Evolutionary conservation across 2,797 vertebrate species (phyloP).

Genomic region (Halcyon chelicuti): DNA sequence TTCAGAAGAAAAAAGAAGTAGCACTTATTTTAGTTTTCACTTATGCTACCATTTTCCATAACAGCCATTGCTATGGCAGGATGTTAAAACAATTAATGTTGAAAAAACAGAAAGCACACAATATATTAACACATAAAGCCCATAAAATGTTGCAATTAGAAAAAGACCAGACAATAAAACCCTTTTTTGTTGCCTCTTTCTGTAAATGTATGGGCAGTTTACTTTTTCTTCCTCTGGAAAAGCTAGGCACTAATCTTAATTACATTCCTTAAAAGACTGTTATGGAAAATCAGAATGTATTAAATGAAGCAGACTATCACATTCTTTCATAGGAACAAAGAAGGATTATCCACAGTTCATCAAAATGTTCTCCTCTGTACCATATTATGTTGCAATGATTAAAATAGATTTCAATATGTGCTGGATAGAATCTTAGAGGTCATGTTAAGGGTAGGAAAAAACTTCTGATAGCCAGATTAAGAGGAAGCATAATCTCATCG

Average conservation of each 20-base stretch:
- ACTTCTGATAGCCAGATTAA: neutral
- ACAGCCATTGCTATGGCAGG: neutral
- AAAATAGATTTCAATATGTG: conserved; percentile 25
- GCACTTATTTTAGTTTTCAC: neutral
- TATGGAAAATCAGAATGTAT: conserved; percentile 39
- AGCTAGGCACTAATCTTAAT: conserved; percentile 46
- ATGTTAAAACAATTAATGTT: neutral
- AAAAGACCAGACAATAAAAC: conserved; percentile 29
- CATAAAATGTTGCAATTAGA: conserved; percentile 10
- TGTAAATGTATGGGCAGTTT: conserved; percentile 26
- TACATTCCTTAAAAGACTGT: conserved; percentile 10
- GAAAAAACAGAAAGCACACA: neutral
- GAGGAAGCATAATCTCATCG: neutral
- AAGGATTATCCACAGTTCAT: conserved; percentile 10
- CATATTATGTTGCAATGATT: neutral
- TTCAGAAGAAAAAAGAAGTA: neutral
- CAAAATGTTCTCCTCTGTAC: conserved; percentile 24
- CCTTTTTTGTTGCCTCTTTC: neutral
- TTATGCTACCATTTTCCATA: neutral
- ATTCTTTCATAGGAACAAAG: conserved; percentile 35
- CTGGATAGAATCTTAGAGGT: neutral
- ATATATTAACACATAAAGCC: conserved; percentile 20
- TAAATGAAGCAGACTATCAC: conserved; percentile 28
- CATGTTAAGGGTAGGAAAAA: conserved; percentile 1
- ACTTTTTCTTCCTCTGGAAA: neutral